Conservation (phyloP, 2,113 vertebrate genomes). For the Trematocara marginatum region DNA sequence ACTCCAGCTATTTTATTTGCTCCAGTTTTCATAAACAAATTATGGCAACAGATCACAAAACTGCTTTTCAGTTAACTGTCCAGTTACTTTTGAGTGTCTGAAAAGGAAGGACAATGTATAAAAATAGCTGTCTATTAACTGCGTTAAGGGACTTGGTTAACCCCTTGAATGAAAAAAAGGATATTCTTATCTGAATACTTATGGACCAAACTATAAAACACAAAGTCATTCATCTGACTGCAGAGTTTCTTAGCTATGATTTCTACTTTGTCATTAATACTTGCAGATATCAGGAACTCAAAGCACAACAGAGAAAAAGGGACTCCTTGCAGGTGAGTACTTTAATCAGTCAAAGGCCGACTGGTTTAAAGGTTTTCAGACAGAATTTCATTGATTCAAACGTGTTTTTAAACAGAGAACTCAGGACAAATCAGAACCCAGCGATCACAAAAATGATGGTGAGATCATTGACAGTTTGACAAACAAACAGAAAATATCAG, state of each 20-base stretch:
- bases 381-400: not conserved
- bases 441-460: not conserved
- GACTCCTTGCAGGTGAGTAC: slow-evolving; percentile 34
- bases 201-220: not conserved
- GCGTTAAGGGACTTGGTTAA: fast-evolving
- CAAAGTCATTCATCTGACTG: not conserved
- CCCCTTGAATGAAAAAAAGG: not conserved
- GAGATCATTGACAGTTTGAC: not conserved
- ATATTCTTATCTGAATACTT: not conserved
- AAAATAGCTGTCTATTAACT: not conserved
- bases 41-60: not conserved
- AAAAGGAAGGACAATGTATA: not conserved
- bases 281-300: slow-evolving; percentile 59
- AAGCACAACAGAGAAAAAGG: slow-evolving; percentile 30
- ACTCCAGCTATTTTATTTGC: not conserved
- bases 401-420: not conserved
- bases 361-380: not conserved
- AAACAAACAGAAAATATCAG: not conserved
- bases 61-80: not conserved
- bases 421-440: not conserved
- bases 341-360: not conserved
- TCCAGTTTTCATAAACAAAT: not conserved
- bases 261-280: not conserved
- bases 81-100: not conserved
- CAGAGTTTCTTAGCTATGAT: not conserved